Evolutionary conservation across 2,113 vertebrate species (phyloP).

Genomic region (Urocitellus parryii): DNA sequence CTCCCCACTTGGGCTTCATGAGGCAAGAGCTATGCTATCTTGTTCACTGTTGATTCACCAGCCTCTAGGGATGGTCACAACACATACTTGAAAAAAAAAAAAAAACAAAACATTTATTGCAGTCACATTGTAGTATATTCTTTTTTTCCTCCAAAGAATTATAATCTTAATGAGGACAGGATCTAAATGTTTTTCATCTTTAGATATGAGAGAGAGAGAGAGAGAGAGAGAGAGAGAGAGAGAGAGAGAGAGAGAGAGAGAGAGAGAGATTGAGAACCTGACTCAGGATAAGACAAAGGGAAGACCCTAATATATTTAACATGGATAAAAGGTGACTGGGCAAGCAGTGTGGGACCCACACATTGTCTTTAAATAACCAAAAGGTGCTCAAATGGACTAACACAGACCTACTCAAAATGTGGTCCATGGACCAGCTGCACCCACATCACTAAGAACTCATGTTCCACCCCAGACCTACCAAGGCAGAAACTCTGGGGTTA

Average conservation of each 20-base stretch:
- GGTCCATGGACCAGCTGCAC: not conserved
- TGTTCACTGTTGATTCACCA: constrained; percentile 1
- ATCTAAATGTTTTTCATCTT: not conserved
- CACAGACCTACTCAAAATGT: not conserved
- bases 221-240: no score
- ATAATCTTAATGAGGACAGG: not conserved
- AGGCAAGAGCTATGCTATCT: not conserved
- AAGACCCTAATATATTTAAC: not conserved
- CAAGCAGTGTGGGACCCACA: not conserved
- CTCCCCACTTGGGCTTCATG: not conserved
- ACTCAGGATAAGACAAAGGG: not conserved
- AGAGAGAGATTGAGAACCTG: not conserved
- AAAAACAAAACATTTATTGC: not conserved
- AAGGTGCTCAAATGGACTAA: constrained; percentile 6
- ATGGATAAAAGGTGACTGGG: not conserved
- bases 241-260: no score
- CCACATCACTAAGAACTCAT: not conserved
- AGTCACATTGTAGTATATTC: not conserved
- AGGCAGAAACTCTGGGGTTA: not conserved
- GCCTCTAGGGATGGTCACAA: not conserved
- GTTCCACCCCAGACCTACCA: not conserved
- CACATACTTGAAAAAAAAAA: not conserved
- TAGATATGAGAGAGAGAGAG: not conserved
- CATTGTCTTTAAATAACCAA: not conserved
- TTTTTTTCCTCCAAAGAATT: not conserved